Base-by-base conservation (phyloP, 2,113 vertebrate genomes). In the Anarhynchus alexandrinus region DNA sequence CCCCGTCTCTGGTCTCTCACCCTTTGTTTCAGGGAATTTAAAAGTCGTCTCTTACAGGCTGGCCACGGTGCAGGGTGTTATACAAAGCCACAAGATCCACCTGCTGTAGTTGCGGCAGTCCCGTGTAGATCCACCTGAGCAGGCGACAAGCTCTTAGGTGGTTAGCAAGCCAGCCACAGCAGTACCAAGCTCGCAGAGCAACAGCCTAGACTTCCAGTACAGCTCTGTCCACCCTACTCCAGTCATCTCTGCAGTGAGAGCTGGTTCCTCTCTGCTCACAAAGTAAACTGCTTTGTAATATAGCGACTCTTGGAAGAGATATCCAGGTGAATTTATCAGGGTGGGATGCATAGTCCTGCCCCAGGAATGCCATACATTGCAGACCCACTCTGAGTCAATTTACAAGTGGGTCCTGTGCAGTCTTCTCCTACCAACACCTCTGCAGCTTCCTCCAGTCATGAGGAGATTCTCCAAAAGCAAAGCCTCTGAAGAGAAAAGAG, bases 151-250 rank as follows among this genome's bases (percentile, higher is more conserved):
- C 11, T 66, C n/a, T 70, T 47, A 17, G 4, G 9, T 0, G 0
- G 13, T 30, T 67, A 58, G 6, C 10, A 29, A 78, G 8, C 4
- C 29, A 42, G 18, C 15, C 36, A 66, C 12, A 32, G n/a, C 20
- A 27, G 5, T 13, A 38, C 5, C 1, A 6, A 52, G 2, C 18
- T 74, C 38, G 19, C 11, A 1, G 2, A 29, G 11, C 4, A 40
- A 15, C 15, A 26, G 22, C 3, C 2, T 29, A 25, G 38, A 5
- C 22, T 49, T 20, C 29, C 61, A 36, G 16, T 26, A 54, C 26
- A 49, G 11, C 78, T 43, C 17, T 64, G 21, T 26, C 26, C 15
- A 23, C 12, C 4, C 16, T 34, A 12, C 4, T 29, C 27, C 43
- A 34, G 12, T 10, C 29, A 64, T 4, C 9, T 52, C 34, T 58